These are phyloP conservation scores for Acholoe squamosa DNA, from an alignment of 2,888 invertebrate species.

Conservation along the genomic window DNA sequence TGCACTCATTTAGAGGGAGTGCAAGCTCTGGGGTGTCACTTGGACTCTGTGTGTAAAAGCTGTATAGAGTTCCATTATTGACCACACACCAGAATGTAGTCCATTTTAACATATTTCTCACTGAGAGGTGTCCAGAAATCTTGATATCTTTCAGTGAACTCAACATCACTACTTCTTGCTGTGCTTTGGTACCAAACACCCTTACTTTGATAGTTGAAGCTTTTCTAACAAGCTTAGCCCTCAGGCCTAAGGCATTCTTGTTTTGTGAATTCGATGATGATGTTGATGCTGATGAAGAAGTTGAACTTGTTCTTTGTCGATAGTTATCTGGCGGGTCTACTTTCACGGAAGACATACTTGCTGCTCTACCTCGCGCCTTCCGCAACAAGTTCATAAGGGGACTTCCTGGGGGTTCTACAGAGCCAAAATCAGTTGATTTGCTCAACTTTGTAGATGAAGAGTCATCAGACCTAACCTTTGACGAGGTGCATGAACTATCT, in stretches of 20 bases:
- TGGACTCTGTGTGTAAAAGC: slow-evolving; percentile 73
- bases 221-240: slow-evolving; percentile 71
- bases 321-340: not conserved
- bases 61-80: slow-evolving; percentile 76
- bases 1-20: slow-evolving; percentile 73
- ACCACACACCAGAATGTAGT: slow-evolving; percentile 75
- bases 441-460: not conserved
- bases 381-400: slow-evolving; percentile 23
- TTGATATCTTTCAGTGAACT: slow-evolving; percentile 24
- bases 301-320: slow-evolving; percentile 13
- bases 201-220: slow-evolving; percentile 76
- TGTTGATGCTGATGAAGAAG: not conserved
- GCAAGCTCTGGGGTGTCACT: slow-evolving; percentile 73
- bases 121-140: slow-evolving; percentile 70
- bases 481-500: not conserved
- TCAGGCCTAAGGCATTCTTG: not conserved
- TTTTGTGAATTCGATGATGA: not conserved
- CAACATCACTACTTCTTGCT: not conserved
- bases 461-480: not conserved
- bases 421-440: not conserved
- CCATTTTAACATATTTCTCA: slow-evolving; percentile 74
- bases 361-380: not conserved
- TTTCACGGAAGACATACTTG: not conserved
- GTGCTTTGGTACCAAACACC: slow-evolving; percentile 69
- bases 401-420: not conserved